phyloP scores from a whole-genome alignment of 2,113 vertebrate genomes.

The Scartelaos histophorus region DNA sequence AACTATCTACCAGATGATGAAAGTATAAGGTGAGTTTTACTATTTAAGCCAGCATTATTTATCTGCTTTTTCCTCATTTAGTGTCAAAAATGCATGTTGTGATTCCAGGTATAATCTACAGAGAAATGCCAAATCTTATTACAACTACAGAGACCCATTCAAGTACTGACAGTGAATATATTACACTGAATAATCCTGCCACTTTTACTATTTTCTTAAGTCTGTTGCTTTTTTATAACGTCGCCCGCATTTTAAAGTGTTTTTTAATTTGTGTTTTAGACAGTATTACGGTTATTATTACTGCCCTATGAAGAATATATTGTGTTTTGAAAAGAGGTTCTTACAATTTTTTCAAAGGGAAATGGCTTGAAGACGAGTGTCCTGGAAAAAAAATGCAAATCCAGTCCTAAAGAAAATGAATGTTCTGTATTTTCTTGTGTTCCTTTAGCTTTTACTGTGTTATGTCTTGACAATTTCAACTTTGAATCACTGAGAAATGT shows the following conservation, averaged over 20 bases:
- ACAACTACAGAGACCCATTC: neutral
- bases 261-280: neutral
- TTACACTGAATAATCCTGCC: neutral
- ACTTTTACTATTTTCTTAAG: neutral
- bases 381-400: neutral
- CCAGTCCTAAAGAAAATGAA: neutral
- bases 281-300: neutral
- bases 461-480: neutral
- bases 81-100: neutral
- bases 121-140: neutral
- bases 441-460: neutral
- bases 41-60: neutral
- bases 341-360: neutral
- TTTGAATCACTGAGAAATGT: too few relatives aligned
- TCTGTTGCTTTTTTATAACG: neutral
- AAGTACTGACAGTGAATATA: neutral
- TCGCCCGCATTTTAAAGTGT: neutral
- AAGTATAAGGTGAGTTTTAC: conserved; percentile 32
- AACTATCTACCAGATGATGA: conserved; percentile 3
- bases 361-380: neutral
- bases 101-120: neutral
- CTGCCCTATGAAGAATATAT: neutral
- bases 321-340: neutral
- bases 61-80: neutral
- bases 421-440: neutral